Conservation (phyloP, 2,888 invertebrate genomes). For the Clostera curtula region DNA sequence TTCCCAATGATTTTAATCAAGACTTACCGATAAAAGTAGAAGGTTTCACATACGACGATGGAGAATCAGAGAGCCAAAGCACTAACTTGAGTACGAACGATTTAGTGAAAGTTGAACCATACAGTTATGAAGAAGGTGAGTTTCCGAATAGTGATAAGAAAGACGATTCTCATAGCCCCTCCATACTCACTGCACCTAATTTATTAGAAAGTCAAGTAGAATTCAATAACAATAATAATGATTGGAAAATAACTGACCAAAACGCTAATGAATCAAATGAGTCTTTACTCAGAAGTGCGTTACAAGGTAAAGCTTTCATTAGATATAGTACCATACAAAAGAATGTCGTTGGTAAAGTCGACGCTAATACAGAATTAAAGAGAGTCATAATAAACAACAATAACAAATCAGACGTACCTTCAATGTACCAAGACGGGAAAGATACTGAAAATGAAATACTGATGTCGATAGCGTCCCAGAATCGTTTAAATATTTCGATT, state of each 20-base stretch:
- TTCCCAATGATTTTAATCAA: conserved; percentile 75
- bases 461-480: conserved; percentile 58
- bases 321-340: conserved; percentile 74
- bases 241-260: conserved; percentile 87
- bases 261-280: conserved; percentile 80
- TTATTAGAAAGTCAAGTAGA: conserved; percentile 68
- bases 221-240: conserved; percentile 85
- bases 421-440: conserved; percentile 70
- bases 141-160: conserved; percentile 57
- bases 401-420: conserved; percentile 70
- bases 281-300: conserved; percentile 85
- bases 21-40: conserved; percentile 82
- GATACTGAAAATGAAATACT: conserved; percentile 50
- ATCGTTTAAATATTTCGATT: conserved; percentile 64
- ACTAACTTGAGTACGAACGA: conserved; percentile 79
- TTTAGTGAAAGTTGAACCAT: conserved; percentile 67
- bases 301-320: conserved; percentile 84
- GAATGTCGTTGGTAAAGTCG: conserved; percentile 60
- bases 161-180: conserved; percentile 54
- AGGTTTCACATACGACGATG: conserved; percentile 84
- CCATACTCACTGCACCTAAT: conserved; percentile 63
- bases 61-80: conserved; percentile 85
- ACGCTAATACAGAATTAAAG: conserved; percentile 53
- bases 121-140: conserved; percentile 55
- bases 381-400: conserved; percentile 62